Evolutionary conservation across 1,140 invertebrate genomes (phyloP).

Genomic region (Euura lappo): DNA sequence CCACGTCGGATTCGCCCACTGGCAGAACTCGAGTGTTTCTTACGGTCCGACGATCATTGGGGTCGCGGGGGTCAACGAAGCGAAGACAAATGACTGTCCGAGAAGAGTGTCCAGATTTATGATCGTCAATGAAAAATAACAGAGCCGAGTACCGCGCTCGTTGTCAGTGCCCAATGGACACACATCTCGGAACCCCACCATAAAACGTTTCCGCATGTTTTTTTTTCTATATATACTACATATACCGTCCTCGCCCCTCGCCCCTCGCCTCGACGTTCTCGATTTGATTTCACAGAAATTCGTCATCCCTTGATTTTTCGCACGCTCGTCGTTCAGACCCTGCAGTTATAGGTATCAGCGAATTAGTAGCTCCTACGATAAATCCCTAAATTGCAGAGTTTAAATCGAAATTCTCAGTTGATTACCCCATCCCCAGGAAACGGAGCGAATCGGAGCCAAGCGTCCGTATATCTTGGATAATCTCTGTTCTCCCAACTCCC

Average conservation of each 20-base stretch:
- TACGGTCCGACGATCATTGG: background rate
- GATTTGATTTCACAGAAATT: too few relatives aligned
- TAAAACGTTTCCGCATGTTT: too few relatives aligned
- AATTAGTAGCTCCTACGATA: background rate
- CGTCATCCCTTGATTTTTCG: too few relatives aligned
- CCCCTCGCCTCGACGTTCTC: too few relatives aligned
- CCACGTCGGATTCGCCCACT: too few relatives aligned
- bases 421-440: constrained; percentile 22
- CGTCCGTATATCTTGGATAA: constrained; percentile 36
- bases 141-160: too few relatives aligned
- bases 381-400: constrained; percentile 26
- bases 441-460: background rate
- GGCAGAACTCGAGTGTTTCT: background rate
- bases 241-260: too few relatives aligned
- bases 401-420: constrained; percentile 34
- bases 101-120: background rate
- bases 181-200: too few relatives aligned
- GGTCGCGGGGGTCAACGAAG: constrained; percentile 1
- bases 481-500: constrained; percentile 18
- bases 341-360: too few relatives aligned
- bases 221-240: too few relatives aligned
- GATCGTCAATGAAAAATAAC: background rate
- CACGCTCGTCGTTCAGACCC: too few relatives aligned
- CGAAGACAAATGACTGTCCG: background rate
- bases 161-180: too few relatives aligned